phyloP scores from a whole-genome alignment of 2,888 invertebrate genomes.

The Girardia tigrina region DNA sequence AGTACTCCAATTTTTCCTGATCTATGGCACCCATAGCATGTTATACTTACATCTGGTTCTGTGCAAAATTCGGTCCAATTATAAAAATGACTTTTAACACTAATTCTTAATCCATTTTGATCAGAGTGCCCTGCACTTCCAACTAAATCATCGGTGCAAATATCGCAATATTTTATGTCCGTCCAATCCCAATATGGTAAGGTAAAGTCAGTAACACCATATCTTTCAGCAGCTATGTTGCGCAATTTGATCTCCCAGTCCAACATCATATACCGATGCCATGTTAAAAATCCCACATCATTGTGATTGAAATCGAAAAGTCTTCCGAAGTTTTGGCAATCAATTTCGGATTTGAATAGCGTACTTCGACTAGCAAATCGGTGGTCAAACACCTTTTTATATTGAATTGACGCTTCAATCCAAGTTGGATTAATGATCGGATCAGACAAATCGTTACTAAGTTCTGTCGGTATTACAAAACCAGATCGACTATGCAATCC shows the following conservation, averaged over 20 bases:
- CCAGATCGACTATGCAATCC: not conserved
- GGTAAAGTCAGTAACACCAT: constrained; percentile 25
- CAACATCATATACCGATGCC: constrained; percentile 36
- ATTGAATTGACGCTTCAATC: not conserved
- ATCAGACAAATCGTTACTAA: constrained; percentile 5
- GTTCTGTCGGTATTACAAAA: not conserved
- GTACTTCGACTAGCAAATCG: constrained; percentile 31
- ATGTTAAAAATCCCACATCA: constrained; percentile 31
- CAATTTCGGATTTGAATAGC: not conserved
- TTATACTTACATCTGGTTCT: not conserved
- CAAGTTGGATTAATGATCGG: not conserved
- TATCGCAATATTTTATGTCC: constrained; percentile 28
- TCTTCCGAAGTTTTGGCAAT: not conserved
- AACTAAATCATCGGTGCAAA: constrained; percentile 35
- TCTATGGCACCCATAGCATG: constrained; percentile 34
- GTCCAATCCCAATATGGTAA: constrained; percentile 36
- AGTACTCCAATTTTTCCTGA: not conserved
- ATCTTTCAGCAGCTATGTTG: constrained; percentile 28
- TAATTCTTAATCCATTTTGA: not conserved
- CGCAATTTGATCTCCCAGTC: constrained; percentile 32
- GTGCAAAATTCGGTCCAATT: constrained; percentile 32
- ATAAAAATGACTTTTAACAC: constrained; percentile 30
- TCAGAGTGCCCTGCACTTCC: constrained; percentile 25
- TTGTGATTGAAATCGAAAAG: constrained; percentile 25
- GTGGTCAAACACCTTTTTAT: constrained; percentile 1